phyloP scores from a whole-genome alignment of 2,888 invertebrate species.

The Theristus sp. region DNA sequence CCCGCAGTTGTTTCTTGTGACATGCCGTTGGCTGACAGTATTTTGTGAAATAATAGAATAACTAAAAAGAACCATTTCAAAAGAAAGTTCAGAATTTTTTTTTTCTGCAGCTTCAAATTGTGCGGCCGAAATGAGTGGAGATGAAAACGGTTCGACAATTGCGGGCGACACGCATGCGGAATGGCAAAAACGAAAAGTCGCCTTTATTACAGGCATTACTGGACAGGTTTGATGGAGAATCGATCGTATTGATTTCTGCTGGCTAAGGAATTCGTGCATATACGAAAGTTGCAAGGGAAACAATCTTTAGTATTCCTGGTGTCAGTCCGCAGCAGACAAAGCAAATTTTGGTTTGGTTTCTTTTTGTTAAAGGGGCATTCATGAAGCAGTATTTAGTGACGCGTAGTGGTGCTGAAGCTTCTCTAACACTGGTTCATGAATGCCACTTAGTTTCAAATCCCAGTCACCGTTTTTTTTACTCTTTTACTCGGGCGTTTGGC shows the following conservation, averaged over 20 bases:
- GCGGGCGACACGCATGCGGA: not conserved
- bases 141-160: not conserved
- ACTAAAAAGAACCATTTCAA: no score
- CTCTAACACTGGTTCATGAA: no score
- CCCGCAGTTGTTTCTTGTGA: no score
- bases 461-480: no score
- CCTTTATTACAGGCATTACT: slow-evolving; percentile 85
- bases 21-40: no score
- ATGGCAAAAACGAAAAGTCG: slow-evolving; percentile 39
- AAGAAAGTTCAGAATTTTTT: no score
- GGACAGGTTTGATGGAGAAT: slow-evolving; percentile 53
- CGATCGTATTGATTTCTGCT: no score
- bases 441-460: no score
- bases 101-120: no score
- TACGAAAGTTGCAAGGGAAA: not conserved
- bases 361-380: not conserved
- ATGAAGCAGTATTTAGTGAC: not conserved
- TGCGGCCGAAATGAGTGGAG: not conserved
- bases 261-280: not conserved
- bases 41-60: no score
- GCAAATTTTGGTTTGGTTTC: not conserved
- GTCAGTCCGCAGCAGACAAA: not conserved
- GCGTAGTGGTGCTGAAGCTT: no score
- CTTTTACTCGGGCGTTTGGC: no score
- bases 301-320: not conserved